phyloP scores from a whole-genome alignment of 2,888 invertebrate genomes.

The Drosophila nigritarsus region DNA sequence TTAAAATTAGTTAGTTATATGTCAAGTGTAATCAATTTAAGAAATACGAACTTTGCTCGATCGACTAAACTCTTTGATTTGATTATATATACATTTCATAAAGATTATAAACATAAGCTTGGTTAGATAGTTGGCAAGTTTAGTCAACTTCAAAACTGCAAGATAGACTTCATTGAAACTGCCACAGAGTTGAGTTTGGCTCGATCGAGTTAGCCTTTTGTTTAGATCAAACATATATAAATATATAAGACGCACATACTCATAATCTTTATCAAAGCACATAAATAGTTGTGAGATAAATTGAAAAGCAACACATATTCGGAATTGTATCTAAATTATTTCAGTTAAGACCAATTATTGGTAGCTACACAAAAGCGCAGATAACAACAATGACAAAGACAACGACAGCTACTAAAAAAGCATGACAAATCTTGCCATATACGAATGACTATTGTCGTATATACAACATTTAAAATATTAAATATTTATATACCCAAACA shows the following conservation, averaged over 20 bases:
- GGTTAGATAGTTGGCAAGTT: neutral
- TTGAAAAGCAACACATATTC: neutral
- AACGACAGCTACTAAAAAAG: constrained; percentile 22
- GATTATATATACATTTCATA: neutral
- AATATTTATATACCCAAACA: constrained; percentile 1
- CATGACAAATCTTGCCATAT: constrained; percentile 60
- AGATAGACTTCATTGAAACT: neutral
- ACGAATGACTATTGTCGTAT: constrained; percentile 35
- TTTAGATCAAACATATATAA: neutral
- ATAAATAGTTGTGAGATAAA: neutral
- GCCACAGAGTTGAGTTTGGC: neutral
- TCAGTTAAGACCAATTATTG: constrained; percentile 7
- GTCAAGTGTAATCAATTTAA: neutral
- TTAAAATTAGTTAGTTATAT: neutral
- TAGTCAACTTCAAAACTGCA: neutral
- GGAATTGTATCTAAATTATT: neutral
- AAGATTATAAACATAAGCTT: too few species aligned
- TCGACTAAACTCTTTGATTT: neutral
- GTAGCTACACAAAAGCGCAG: constrained; percentile 45
- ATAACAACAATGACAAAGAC: constrained; percentile 42
- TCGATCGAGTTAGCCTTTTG: neutral
- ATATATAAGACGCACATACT: neutral
- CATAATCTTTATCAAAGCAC: neutral
- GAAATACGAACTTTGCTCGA: neutral
- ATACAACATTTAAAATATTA: constrained; percentile 3